phyloP scores from a whole-genome alignment of 2,888 invertebrate species.

The Antheraea yamamai region DNA sequence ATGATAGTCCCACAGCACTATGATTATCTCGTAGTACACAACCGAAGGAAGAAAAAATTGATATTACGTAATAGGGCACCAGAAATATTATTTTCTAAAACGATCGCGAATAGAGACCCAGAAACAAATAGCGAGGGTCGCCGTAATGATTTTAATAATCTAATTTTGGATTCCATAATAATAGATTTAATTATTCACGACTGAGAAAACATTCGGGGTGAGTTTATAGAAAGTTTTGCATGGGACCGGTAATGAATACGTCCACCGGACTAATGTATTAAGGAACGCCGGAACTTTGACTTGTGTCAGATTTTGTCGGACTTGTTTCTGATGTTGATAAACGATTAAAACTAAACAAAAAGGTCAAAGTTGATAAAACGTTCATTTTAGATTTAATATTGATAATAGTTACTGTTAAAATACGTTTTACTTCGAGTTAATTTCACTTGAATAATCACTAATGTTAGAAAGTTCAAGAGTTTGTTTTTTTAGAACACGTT shows the following conservation, averaged over 20 bases:
- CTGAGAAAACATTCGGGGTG: slow-evolving; percentile 64
- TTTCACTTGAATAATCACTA: not conserved
- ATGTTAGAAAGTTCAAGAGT: not conserved
- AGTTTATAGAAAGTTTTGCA: slow-evolving; percentile 61
- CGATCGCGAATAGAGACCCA: not conserved
- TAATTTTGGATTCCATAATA: slow-evolving; percentile 64
- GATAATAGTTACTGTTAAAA: slow-evolving; percentile 1
- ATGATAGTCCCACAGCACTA: no score
- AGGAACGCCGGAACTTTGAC: slow-evolving; percentile 26
- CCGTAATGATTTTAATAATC: slow-evolving; percentile 61
- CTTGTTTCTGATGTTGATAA: slow-evolving; percentile 43
- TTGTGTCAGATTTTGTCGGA: slow-evolving; percentile 35
- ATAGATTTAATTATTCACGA: slow-evolving; percentile 74
- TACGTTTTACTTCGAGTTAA: not conserved
- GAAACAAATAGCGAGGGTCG: slow-evolving; percentile 35
- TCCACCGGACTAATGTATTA: slow-evolving; percentile 42
- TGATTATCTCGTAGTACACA: not conserved
- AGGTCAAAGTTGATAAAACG: not conserved
- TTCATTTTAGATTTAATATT: slow-evolving; percentile 5
- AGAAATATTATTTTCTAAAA: not conserved
- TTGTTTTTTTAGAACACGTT: not conserved
- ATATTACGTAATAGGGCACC: not conserved
- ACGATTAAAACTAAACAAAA: slow-evolving; percentile 32
- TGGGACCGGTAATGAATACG: slow-evolving; percentile 61
- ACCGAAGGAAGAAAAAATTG: not conserved